A percentile compares a stretch with the other conserved stretches of the same genome.
phyloP scores from a whole-genome alignment of 2,888 invertebrate genomes.

The Cylloceria caligata region DNA sequence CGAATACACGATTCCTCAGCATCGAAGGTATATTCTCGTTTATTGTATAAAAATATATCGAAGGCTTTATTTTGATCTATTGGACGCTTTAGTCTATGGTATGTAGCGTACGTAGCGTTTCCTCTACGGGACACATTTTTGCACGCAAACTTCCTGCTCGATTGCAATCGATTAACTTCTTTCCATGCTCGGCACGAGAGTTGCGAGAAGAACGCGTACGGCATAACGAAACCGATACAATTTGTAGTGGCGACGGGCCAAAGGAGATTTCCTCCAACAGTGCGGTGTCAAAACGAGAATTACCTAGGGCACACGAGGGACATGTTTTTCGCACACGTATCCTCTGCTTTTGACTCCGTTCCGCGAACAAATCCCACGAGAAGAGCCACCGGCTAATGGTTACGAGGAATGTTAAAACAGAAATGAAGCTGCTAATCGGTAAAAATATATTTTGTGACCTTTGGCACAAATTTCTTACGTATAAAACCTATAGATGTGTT shows the following conservation, averaged over 20 bases:
- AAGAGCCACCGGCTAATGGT: background rate
- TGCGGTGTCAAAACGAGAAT: conserved; percentile 28
- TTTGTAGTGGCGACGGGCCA: conserved; percentile 25
- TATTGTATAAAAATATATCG: background rate
- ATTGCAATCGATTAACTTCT: background rate
- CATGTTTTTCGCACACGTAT: background rate
- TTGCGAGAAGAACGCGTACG: conserved; percentile 1
- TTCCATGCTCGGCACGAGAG: conserved; percentile 34
- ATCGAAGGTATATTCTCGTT: background rate
- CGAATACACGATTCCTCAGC: background rate
- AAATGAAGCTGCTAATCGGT: background rate
- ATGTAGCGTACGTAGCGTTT: too few species aligned
- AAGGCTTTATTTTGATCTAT: background rate
- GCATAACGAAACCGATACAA: conserved; percentile 48
- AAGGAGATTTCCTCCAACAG: background rate
- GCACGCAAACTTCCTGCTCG: background rate
- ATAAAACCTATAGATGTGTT: too few species aligned
- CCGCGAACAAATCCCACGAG: conserved; percentile 6
- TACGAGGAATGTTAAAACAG: background rate
- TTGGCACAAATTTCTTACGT: background rate
- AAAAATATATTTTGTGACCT: background rate
- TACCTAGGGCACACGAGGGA: background rate
- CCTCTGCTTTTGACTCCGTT: conserved; percentile 9
- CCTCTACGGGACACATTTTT: background rate
- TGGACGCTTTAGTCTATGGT: background rate